Evolutionary conservation across 2,888 invertebrate genomes (phyloP).

Genomic region (Eustalomyia histrio): DNA sequence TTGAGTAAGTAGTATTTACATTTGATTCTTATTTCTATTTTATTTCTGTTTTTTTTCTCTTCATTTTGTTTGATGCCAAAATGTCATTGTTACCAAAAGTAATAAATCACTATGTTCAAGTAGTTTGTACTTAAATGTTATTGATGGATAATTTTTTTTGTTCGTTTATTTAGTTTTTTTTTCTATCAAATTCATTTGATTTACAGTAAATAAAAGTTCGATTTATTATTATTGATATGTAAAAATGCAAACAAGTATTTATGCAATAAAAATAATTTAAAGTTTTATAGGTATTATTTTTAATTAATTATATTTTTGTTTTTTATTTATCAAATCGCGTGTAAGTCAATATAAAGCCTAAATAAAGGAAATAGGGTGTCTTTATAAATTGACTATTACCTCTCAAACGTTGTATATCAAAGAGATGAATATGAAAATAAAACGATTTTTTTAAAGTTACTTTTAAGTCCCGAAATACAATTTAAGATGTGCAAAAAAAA

Average conservation of each 20-base stretch:
- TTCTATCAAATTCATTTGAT: conserved; percentile 44
- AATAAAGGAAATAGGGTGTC: too few relatives aligned
- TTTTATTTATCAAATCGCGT: too few relatives aligned
- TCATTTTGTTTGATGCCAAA: conserved; percentile 54
- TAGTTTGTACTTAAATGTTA: conserved; percentile 63
- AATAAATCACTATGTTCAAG: conserved; percentile 61
- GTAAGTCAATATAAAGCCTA: too few relatives aligned
- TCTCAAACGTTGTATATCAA: too few relatives aligned
- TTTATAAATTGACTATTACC: too few relatives aligned
- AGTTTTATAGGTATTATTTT: background rate
- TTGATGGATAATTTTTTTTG: conserved; percentile 63
- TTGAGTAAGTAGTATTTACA: conserved; percentile 32
- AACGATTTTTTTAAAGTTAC: too few relatives aligned
- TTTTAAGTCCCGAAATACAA: too few relatives aligned
- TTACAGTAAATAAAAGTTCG: conserved; percentile 60
- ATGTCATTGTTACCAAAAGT: conserved; percentile 58
- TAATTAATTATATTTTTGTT: too few relatives aligned
- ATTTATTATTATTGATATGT: conserved; percentile 54
- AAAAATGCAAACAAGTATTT: background rate
- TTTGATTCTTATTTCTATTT: conserved; percentile 19
- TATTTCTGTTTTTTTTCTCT: conserved; percentile 25
- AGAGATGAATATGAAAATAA: too few relatives aligned
- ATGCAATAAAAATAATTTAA: background rate
- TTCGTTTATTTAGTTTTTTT: conserved; percentile 17
- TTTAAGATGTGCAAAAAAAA: too few relatives aligned